These are phyloP conservation scores for Nesidiocoris tenuis DNA, from an alignment of 2,888 invertebrate genomes.

Conservation along the genomic window DNA sequence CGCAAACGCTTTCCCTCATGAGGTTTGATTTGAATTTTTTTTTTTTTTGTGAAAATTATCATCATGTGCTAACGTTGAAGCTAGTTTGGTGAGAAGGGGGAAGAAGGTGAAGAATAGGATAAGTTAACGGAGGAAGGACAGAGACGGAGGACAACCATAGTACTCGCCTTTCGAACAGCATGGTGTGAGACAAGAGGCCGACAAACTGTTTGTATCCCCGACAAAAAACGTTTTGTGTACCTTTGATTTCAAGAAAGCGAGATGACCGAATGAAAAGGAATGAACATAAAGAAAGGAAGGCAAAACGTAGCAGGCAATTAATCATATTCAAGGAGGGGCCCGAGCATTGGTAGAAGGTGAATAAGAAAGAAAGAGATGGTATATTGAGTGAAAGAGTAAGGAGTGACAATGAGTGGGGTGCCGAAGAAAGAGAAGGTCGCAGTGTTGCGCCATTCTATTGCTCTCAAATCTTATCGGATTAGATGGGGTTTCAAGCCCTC, in stretches of 20 bases:
- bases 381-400: neutral
- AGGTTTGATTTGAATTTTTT: too few relatives aligned
- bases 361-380: neutral
- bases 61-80: too few relatives aligned
- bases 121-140: too few relatives aligned
- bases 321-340: conserved; percentile 40
- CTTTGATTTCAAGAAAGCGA: conserved; percentile 11
- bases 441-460: conserved; percentile 31
- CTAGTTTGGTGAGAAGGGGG: too few relatives aligned
- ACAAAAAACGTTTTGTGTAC: conserved; percentile 22
- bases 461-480: neutral
- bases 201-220: conserved; percentile 6
- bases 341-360: neutral
- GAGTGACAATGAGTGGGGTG: neutral
- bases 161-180: neutral
- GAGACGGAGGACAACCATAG: neutral
- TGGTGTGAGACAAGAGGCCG: conserved; percentile 10
- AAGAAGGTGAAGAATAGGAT: too few relatives aligned
- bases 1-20: too few relatives aligned
- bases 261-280: neutral
- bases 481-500: neutral
- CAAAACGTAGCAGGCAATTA: conserved; percentile 38
- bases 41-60: too few relatives aligned
- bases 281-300: neutral
- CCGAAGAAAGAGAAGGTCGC: neutral